A percentile compares a stretch with the other conserved stretches of the same genome.
Evolutionary conservation across 37 sponge, comb jelly and placozoan species (phyloP).

Genomic region (Bolinopsis microptera): DNA sequence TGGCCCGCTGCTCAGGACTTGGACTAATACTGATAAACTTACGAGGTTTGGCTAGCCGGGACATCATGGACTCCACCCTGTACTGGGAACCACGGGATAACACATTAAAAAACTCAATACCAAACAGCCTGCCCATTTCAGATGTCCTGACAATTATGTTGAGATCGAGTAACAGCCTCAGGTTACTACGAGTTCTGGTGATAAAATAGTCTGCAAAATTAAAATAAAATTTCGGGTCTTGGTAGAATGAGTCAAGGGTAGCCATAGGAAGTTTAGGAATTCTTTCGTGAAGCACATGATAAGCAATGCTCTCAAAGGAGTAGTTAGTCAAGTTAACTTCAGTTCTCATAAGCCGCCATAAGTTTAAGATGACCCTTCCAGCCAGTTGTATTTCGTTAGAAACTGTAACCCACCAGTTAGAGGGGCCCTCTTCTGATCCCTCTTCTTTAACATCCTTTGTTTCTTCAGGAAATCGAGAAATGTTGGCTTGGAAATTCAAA

Average conservation of each 20-base stretch:
- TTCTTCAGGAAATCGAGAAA: slow-evolving; percentile 72
- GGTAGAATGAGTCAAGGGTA: slow-evolving; percentile 80
- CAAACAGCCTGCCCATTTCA: slow-evolving; percentile 96
- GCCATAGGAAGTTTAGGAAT: slow-evolving; percentile 73
- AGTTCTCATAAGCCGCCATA: slow-evolving; percentile 83
- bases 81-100: slow-evolving; percentile 90
- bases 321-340: slow-evolving; percentile 85
- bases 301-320: slow-evolving; percentile 85
- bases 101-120: slow-evolving; percentile 90
- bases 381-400: slow-evolving; percentile 68
- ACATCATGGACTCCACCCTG: slow-evolving; percentile 97
- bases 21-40: slow-evolving; percentile 89
- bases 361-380: slow-evolving; percentile 82
- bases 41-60: slow-evolving; percentile 83
- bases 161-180: slow-evolving; percentile 77
- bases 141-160: slow-evolving; percentile 90
- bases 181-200: slow-evolving; percentile 74
- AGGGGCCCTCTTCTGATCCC: not conserved
- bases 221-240: not conserved
- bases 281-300: slow-evolving; percentile 85
- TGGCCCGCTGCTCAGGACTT: slow-evolving; percentile 89
- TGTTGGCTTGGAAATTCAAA: slow-evolving; percentile 71
- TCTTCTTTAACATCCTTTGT: not conserved
- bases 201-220: slow-evolving; percentile 82
- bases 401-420: slow-evolving; percentile 67